Conservation (phyloP, 2,797 vertebrate genomes). For the Molossus molossus region DNA sequence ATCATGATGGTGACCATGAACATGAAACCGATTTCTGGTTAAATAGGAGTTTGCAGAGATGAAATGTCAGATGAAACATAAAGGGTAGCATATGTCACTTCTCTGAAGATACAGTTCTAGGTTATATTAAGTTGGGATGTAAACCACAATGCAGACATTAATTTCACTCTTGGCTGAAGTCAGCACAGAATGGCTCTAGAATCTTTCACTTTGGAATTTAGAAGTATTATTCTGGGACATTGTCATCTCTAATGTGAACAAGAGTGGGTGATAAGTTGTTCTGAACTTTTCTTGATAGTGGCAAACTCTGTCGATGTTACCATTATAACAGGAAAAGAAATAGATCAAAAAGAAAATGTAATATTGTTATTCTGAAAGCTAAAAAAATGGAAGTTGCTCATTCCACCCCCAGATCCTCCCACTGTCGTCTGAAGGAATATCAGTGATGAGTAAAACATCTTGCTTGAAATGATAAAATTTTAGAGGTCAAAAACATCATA, state of each 20-base stretch:
- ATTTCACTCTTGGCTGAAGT: slow-evolving; percentile 52
- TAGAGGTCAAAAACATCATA: slow-evolving; percentile 34
- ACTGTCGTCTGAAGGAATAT: slow-evolving; percentile 55
- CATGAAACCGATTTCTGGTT: slow-evolving; percentile 68
- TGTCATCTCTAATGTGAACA: slow-evolving; percentile 63
- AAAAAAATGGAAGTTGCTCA: slow-evolving; percentile 50
- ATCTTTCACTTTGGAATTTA: slow-evolving; percentile 62
- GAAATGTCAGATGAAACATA: slow-evolving; percentile 62
- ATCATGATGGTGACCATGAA: slow-evolving; percentile 52
- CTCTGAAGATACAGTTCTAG: slow-evolving; percentile 4
- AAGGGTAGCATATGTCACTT: slow-evolving; percentile 16
- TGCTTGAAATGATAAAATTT: slow-evolving; percentile 48
- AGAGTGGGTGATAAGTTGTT: slow-evolving; percentile 45
- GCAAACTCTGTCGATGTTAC: slow-evolving; percentile 52
- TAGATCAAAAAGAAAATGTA: slow-evolving; percentile 60
- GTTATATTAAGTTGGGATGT: slow-evolving; percentile 52
- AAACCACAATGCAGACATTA: slow-evolving; percentile 43
- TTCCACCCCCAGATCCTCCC: slow-evolving; percentile 26
- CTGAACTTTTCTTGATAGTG: slow-evolving; percentile 67
- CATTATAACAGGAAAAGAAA: slow-evolving; percentile 61
- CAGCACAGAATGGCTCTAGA: slow-evolving; percentile 39
- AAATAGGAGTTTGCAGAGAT: slow-evolving; percentile 46
- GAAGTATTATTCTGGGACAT: slow-evolving; percentile 66
- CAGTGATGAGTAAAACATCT: slow-evolving; percentile 30
- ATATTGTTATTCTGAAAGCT: slow-evolving; percentile 43